Base-by-base conservation (phyloP, 2,113 vertebrate species). In the Ctenodactylus gundi region DNA sequence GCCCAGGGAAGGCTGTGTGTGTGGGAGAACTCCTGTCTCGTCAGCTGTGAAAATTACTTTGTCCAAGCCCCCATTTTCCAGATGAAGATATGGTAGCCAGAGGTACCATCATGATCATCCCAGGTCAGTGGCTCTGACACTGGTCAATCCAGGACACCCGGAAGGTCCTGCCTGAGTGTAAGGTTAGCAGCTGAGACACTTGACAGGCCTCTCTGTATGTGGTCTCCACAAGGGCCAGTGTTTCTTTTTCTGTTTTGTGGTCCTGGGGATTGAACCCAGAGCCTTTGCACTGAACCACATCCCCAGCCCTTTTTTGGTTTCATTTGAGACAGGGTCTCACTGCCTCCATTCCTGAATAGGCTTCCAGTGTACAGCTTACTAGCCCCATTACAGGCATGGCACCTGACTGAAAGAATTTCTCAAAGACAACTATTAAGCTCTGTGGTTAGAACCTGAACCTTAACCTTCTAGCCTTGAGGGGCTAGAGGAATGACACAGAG, bases 141-240 rank as follows among this genome's bases (percentile, higher is more conserved):
- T 1, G 23, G 60, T 68, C 25, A 44, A 41, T 39, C 27, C 9
- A 57, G 49, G 60, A 41, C 51, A 1, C 14, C 18, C 1, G 0
- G 57, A 77, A 75, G 25, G 39, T 68, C 65, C 75, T 18, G 27
- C 46, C 46, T 77, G 49, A 51, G 53, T 60, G n/a, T 39, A 29
- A 20, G 6, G 9, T 27, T 34, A 62, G 57, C 55, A 31, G 39
- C 34, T 31, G 7, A 60, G 17, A 31, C 39, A 44, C 57, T 34
- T 49, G 8, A 3, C 25, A 2, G 25, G 18, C 36, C 64, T 57
- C 53, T 12, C 25, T 10, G 0, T 25, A 44, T 21, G 25, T 31
- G 44, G 67, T 36, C 36, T 39, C 58, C 39, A 15, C 4, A 0
- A 62, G 39, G 65, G 2, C 9, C 0, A 4, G 9, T 34, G 1